phyloP scores from a whole-genome alignment of 2,888 invertebrate genomes.

The Agriotes lineatus region DNA sequence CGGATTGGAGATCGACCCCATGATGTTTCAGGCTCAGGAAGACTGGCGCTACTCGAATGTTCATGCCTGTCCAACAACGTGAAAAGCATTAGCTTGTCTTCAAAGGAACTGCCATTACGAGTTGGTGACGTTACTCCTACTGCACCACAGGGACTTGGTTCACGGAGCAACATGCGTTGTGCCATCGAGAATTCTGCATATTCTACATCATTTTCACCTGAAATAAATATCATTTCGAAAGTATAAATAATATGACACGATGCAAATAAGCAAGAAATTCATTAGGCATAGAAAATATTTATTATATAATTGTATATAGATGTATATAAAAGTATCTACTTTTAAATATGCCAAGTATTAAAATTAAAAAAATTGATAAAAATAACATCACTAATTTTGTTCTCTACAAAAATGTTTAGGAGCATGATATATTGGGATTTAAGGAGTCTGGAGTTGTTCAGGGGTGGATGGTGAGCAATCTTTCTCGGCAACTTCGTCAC shows the following conservation, averaged over 20 bases:
- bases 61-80: constrained; percentile 70
- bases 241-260: too few species aligned
- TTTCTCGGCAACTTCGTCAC: constrained; percentile 60
- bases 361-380: too few species aligned
- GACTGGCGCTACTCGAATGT: constrained; percentile 55
- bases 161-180: constrained; percentile 62
- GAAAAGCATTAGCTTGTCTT: constrained; percentile 72
- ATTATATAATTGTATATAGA: too few species aligned
- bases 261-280: too few species aligned
- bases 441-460: constrained; percentile 34
- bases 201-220: constrained; percentile 79
- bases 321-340: too few species aligned
- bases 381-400: too few species aligned
- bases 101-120: constrained; percentile 55
- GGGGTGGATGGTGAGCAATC: constrained; percentile 52
- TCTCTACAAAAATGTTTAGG: too few species aligned
- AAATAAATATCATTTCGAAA: too few species aligned
- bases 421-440: too few species aligned
- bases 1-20: constrained; percentile 7
- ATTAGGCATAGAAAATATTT: too few species aligned
- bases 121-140: constrained; percentile 48
- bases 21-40: constrained; percentile 26
- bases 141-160: constrained; percentile 53
- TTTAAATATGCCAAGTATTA: too few species aligned
- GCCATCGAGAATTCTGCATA: constrained; percentile 71